These are phyloP conservation scores for Zaprionus vittiger DNA, from an alignment of 1,140 invertebrate genomes.

Conservation along the genomic window DNA sequence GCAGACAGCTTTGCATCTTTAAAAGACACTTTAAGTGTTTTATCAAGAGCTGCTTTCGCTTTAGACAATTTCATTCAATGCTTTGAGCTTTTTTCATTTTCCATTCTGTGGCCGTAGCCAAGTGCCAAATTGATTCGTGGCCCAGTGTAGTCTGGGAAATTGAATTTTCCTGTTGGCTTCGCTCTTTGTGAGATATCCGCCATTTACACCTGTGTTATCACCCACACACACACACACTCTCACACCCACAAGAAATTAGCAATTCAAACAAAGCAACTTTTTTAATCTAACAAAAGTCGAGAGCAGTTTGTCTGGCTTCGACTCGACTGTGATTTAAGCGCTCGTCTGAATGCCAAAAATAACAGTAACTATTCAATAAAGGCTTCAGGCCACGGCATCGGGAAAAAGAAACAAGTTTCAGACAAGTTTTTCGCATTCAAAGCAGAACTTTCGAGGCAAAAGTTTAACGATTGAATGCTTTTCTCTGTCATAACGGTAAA, in stretches of 20 bases:
- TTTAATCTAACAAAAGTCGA: slow-evolving; percentile 43
- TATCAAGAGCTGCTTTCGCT: background rate
- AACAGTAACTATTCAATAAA: slow-evolving; percentile 14
- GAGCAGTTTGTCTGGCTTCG: slow-evolving; percentile 26
- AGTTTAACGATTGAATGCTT: slow-evolving; percentile 18
- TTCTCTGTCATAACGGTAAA: slow-evolving; percentile 18
- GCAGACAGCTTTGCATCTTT: background rate
- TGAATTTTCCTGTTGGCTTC: slow-evolving; percentile 50
- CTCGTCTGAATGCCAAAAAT: slow-evolving; percentile 4
- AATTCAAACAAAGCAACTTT: slow-evolving; percentile 53
- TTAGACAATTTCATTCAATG: slow-evolving; percentile 3
- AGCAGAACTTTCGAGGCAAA: slow-evolving; percentile 12
- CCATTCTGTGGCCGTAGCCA: slow-evolving; percentile 35
- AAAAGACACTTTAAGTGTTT: slow-evolving; percentile 12
- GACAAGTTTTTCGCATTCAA: slow-evolving; percentile 1
- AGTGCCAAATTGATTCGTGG: slow-evolving; percentile 73
- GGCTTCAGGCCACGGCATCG: background rate
- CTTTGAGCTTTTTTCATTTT: slow-evolving; percentile 15
- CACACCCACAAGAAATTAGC: slow-evolving; percentile 35
- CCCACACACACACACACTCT: background rate
- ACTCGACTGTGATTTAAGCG: slow-evolving; percentile 7
- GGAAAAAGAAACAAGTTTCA: slow-evolving; percentile 24
- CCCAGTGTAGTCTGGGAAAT: slow-evolving; percentile 57
- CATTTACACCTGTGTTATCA: slow-evolving; percentile 29
- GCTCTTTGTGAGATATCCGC: slow-evolving; percentile 11